These are phyloP conservation scores for human DNA, from an alignment of 2,113 vertebrate genomes.

Conservation along the genomic window DNA sequence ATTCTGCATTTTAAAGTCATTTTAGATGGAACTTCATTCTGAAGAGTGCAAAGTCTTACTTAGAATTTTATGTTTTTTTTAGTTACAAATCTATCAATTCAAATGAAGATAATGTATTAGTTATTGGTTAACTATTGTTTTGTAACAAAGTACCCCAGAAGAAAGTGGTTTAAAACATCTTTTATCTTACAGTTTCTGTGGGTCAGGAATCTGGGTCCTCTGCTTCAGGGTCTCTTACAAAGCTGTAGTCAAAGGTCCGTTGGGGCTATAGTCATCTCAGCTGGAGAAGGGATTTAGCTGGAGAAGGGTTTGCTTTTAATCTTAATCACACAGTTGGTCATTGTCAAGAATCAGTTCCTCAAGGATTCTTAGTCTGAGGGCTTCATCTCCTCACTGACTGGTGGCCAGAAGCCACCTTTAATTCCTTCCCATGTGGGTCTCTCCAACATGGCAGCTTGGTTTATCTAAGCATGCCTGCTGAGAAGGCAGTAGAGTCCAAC, in stretches of 20 bases:
- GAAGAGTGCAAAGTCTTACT: conserved; percentile 13
- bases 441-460: background rate
- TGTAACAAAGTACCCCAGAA: background rate
- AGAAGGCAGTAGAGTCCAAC: background rate
- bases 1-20: background rate
- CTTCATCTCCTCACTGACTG: background rate
- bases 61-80: background rate
- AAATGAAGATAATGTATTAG: background rate
- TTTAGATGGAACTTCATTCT: conserved; percentile 19
- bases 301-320: background rate
- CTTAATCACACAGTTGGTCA: background rate
- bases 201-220: background rate
- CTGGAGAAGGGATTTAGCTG: no score
- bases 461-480: background rate
- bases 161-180: background rate
- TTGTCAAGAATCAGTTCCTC: background rate
- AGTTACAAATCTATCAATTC: background rate
- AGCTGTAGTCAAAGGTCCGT: background rate
- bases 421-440: background rate
- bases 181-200: background rate
- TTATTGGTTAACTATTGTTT: background rate
- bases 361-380: background rate
- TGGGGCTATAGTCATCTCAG: background rate
- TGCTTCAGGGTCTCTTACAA: background rate
- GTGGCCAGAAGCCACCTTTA: background rate